These are phyloP conservation scores for Papilio glaucus DNA, from an alignment of 1,140 invertebrate genomes.

Conservation along the genomic window DNA sequence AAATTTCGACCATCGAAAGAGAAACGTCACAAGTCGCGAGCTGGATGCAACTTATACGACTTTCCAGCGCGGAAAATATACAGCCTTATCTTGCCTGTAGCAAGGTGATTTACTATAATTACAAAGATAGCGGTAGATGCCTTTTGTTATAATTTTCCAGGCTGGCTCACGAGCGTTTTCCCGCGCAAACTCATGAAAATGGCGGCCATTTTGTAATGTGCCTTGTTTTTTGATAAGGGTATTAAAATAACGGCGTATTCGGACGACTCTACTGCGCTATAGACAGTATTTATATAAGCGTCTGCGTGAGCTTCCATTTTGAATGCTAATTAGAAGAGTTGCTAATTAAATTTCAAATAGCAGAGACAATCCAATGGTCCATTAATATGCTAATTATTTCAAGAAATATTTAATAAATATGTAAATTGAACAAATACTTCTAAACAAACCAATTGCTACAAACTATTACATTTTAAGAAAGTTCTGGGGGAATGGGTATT, in stretches of 20 bases:
- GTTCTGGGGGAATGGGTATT: too few relatives aligned
- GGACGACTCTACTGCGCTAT: conserved; percentile 69
- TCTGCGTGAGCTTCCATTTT: conserved; percentile 75
- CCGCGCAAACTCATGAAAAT: conserved; percentile 79
- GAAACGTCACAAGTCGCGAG: conserved; percentile 63
- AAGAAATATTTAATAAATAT: not conserved
- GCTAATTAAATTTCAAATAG: conserved; percentile 66
- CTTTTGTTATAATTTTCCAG: conserved; percentile 84
- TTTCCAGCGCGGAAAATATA: conserved; percentile 58
- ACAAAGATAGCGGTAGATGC: conserved; percentile 84
- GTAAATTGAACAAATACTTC: too few relatives aligned
- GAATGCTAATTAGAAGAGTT: conserved; percentile 72
- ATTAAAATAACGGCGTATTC: conserved; percentile 79
- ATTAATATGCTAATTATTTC: conserved; percentile 26
- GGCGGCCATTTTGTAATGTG: conserved; percentile 79
- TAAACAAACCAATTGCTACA: too few relatives aligned
- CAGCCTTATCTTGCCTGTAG: conserved; percentile 80
- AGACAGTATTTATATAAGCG: conserved; percentile 67
- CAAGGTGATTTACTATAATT: conserved; percentile 85
- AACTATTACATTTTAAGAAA: too few relatives aligned
- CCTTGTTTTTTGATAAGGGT: conserved; percentile 83
- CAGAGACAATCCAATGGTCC: not conserved
- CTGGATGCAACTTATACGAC: conserved; percentile 58
- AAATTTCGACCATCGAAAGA: conserved; percentile 53
- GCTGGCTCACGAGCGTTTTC: conserved; percentile 75